Evolutionary conservation across 1,140 invertebrate species (phyloP).

Genomic region (Whitmania pigra): DNA sequence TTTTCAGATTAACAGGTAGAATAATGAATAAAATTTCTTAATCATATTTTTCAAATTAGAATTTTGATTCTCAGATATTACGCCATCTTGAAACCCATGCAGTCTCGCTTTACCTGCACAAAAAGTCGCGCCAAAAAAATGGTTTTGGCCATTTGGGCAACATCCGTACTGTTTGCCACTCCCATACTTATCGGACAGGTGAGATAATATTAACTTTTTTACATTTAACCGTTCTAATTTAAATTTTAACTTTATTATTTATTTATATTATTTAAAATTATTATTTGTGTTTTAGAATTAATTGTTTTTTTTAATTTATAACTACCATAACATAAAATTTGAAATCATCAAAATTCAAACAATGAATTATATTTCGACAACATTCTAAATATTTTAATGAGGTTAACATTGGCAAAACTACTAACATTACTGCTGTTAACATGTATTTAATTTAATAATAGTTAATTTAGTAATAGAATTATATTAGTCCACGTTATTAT

Average conservation of each 20-base stretch:
- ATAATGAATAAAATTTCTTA: neutral
- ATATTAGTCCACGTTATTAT: too few relatives aligned
- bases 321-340: too few relatives aligned
- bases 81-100: slow-evolving; percentile 63
- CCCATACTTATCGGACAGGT: slow-evolving; percentile 35
- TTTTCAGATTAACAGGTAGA: neutral
- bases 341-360: too few relatives aligned
- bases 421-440: neutral
- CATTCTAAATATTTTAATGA: too few relatives aligned
- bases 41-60: neutral
- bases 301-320: too few relatives aligned
- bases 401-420: too few relatives aligned
- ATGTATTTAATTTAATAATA: neutral
- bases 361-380: too few relatives aligned
- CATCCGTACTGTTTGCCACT: slow-evolving; percentile 43
- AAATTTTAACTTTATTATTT: too few relatives aligned
- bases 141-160: slow-evolving; percentile 52
- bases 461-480: too few relatives aligned
- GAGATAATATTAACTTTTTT: neutral
- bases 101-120: slow-evolving; percentile 58
- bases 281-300: too few relatives aligned
- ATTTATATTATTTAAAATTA: neutral
- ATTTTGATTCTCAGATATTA: slow-evolving; percentile 50
- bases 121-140: slow-evolving; percentile 55
- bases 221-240: too few relatives aligned